Base-by-base conservation (phyloP, 2,797 vertebrate genomes). In the Hyperoplus lanceolatus region DNA sequence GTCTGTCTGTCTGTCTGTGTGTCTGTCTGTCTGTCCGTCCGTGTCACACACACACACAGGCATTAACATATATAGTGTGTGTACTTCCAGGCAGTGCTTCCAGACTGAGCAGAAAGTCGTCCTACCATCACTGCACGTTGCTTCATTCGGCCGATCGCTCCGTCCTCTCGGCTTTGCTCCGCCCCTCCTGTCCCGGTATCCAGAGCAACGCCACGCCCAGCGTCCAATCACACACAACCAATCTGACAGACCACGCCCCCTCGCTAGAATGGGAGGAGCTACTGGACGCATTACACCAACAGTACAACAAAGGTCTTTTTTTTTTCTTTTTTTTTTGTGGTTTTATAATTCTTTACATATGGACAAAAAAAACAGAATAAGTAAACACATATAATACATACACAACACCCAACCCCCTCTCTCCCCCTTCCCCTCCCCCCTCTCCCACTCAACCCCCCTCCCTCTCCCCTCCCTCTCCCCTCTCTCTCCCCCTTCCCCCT, bases 121-220 rank as follows among this genome's bases (percentile, higher is more conserved):
- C 97, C 10, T 99, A 99, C 88, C 98, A 99, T 82, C 98, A 99
- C 51, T 99, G 97, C 74, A 99, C 98, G 0, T 88, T 99, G 70
- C 91, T 99, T 0, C 97, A 97, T 78, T 95, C 92, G 0, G 89
- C 96, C 0, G 92, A 99, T 55, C 89, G 90, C 63, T 68, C 88
- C 8, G 12, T 96, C 74, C 91, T 99, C 65, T 93, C 96, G 0
- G 73, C 94, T 0, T 77, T 96, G 55, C 94, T 99, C 6, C 94
- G 90, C 70, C 97, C 96, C 51, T 94, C 96, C 8, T 95, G 94
- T 8, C 85, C 87, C 4, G 96, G 96, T 7, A 94, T 99, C 84
- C 94, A 82, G 36, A 99, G 96, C 91, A 97, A 96, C 16, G 98
- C 98, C 41, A 99, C 98, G 0, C 93, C 95, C 43, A 99, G 98